A percentile compares a stretch with the other conserved stretches of the same genome.
Conservation (phyloP, 2,888 invertebrate genomes). For the Sthenelais limicola region DNA sequence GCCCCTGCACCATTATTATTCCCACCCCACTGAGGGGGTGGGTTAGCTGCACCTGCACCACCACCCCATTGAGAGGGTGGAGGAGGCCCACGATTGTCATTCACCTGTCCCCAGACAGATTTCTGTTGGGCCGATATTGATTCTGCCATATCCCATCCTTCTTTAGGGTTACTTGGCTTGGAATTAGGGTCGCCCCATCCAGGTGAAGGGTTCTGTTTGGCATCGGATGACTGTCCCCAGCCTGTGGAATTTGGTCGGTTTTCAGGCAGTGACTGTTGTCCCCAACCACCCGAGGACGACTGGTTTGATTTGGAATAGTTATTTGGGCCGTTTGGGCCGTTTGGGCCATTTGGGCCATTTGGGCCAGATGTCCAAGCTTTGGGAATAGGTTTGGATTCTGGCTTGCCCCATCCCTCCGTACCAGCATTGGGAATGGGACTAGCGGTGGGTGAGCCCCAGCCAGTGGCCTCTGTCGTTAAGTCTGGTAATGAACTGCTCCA, state of each 20-base stretch:
- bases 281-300: conserved; percentile 8
- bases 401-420: conserved; percentile 51
- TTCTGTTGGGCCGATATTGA: neutral
- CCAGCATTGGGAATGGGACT: conserved; percentile 50
- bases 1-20: conserved; percentile 32
- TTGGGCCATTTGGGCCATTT: too few species aligned
- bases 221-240: conserved; percentile 28
- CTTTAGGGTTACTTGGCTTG: conserved; percentile 3
- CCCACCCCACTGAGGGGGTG: conserved; percentile 40
- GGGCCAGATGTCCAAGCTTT: conserved; percentile 29
- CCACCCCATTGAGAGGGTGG: conserved; percentile 8
- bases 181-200: conserved; percentile 38
- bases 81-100: neutral
- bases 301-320: conserved; percentile 35
- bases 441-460: conserved; percentile 50
- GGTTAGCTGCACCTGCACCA: conserved; percentile 1
- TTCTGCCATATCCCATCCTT: conserved; percentile 38
- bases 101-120: conserved; percentile 36
- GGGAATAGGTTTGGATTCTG: conserved; percentile 37
- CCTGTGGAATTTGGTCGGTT: conserved; percentile 19
- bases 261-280: conserved; percentile 24
- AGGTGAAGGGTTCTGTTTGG: conserved; percentile 10
- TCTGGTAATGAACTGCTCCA: conserved; percentile 46
- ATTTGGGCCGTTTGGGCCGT: too few species aligned
- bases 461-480: conserved; percentile 35